Base-by-base conservation (phyloP, 2,113 vertebrate genomes). In the Zeus faber region DNA sequence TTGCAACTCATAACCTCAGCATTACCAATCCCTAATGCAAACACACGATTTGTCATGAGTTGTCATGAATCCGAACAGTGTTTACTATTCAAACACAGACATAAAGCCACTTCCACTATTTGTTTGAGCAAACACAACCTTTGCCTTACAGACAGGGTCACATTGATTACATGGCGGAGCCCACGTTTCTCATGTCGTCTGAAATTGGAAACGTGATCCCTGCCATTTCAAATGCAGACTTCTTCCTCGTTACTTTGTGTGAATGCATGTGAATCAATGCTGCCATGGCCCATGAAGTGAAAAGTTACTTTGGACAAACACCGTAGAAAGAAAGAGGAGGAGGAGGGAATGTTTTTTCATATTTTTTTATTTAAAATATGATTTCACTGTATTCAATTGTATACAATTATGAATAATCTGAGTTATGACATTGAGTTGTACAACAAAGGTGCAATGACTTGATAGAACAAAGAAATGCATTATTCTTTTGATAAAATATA, bases 71-170 rank as follows among this genome's bases (percentile, higher is more conserved):
- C 52, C 52, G 62, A 74, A 48, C 63, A 50, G 16, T 88, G 83
- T 91, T 89, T 85, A 64, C 85, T 54, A 39, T 59, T 4, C 82
- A 89, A 90, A 91, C 70, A 91, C 63, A 87, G 83, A 84, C 84
- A 85, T 86, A 87, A 87, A 82, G 72, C 80, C 83, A 89, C 82
- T 89, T 90, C 70, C 35, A 48, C 50, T 89, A 62, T 89, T 89
- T 89, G 85, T 65, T 62, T 72, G 64, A 70, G 84, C 72, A 90
- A 89, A 88, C 84, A 89, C 56, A 62, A 62, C 70, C 85, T 91
- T 90, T 89, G 87, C 81, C 81, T 82, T 72, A 76, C 31, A 82
- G 76, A 82, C 76, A 37, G 59, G 26, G 65, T 67, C 65, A 80
- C 78, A 77, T 70, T 75, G 20, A 5, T 20, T 37, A 11, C 16